These are phyloP conservation scores for Nyctereutes procyonoides DNA, from an alignment of 2,113 vertebrate genomes.

Conservation along the genomic window DNA sequence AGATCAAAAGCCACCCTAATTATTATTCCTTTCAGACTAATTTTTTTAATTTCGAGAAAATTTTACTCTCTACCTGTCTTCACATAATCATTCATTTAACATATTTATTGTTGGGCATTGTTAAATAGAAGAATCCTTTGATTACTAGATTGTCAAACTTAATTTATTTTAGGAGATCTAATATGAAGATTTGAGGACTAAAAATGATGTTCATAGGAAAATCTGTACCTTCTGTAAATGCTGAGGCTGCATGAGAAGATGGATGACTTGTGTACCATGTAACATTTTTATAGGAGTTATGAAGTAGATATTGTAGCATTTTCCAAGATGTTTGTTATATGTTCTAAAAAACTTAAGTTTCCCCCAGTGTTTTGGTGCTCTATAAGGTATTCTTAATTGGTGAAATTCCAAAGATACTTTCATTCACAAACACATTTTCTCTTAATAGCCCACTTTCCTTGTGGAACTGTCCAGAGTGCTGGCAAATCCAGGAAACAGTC, in stretches of 20 bases:
- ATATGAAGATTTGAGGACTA: neutral
- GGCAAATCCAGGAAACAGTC: conserved; percentile 98
- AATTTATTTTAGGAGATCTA: neutral
- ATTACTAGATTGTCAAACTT: neutral
- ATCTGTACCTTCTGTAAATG: neutral
- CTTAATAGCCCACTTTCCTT: conserved; percentile 94
- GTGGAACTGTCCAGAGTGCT: conserved; percentile 98
- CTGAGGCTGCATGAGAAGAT: neutral
- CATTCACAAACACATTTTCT: neutral
- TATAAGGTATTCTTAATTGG: neutral
- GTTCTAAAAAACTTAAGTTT: neutral
- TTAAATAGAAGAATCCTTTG: neutral
- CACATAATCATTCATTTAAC: neutral
- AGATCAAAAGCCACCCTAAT: neutral
- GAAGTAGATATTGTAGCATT: neutral
- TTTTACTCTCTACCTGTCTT: neutral
- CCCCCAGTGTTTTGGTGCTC: neutral
- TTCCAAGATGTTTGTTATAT: neutral
- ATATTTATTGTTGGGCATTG: neutral
- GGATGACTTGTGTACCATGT: neutral
- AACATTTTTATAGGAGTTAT: neutral
- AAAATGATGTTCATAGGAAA: conserved; percentile 23
- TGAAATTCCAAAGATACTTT: conserved; percentile 6
- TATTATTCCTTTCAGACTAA: neutral
- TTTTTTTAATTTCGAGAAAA: neutral